Evolutionary conservation across 1,140 invertebrate genomes (phyloP).

Genomic region (Chrysoperla carnea): DNA sequence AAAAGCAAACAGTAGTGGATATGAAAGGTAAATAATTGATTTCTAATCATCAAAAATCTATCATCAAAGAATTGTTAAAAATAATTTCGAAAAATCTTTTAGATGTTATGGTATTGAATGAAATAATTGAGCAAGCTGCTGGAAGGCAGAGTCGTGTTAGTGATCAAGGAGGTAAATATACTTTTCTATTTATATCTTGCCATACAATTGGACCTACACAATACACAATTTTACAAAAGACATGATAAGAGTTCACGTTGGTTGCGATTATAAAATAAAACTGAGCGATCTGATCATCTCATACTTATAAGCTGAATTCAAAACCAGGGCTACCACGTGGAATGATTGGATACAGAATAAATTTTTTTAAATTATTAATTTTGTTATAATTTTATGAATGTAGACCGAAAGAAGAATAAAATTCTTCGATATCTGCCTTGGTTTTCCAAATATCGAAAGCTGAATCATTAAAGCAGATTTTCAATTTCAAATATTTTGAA

Average conservation of each 20-base stretch:
- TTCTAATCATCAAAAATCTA: constrained; percentile 6
- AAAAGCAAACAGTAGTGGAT: constrained; percentile 76
- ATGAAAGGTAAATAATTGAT: constrained; percentile 61
- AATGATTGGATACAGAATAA: too few relatives aligned
- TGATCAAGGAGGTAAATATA: constrained; percentile 65
- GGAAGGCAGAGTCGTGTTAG: constrained; percentile 66
- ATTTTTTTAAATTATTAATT: too few relatives aligned
- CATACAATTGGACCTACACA: not conserved
- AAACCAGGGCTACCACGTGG: too few relatives aligned
- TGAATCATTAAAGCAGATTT: too few relatives aligned
- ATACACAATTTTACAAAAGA: not conserved
- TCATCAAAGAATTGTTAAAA: not conserved
- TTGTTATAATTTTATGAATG: too few relatives aligned
- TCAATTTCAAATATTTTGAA: too few relatives aligned
- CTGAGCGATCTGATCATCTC: too few relatives aligned
- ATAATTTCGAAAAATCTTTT: constrained; percentile 17
- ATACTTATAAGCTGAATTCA: too few relatives aligned
- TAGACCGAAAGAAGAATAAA: too few relatives aligned
- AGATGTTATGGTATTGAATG: constrained; percentile 97
- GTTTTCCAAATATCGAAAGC: too few relatives aligned
- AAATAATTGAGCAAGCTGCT: constrained; percentile 91
- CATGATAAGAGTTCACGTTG: not conserved
- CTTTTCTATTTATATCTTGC: not conserved
- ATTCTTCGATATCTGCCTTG: too few relatives aligned
- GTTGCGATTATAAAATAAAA: too few relatives aligned